A percentile compares a stretch with the other conserved stretches of the same genome.
Evolutionary conservation across 1,140 invertebrate species (phyloP).

Genomic region (Mizuhopecten yessoensis): DNA sequence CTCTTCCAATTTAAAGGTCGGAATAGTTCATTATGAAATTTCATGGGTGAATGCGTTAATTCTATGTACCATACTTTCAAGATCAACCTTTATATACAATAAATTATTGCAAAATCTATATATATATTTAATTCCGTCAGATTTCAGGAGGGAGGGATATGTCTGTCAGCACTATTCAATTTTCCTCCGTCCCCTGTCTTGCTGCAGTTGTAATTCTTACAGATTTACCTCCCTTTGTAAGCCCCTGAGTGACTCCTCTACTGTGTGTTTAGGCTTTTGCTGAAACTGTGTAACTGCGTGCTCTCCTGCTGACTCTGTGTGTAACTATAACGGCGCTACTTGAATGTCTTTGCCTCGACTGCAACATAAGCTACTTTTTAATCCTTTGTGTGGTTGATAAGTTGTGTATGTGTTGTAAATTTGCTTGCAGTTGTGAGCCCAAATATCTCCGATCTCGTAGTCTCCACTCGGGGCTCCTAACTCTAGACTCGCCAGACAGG

Average conservation of each 20-base stretch:
- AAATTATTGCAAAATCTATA: too few relatives aligned
- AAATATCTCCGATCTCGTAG: conserved; percentile 65
- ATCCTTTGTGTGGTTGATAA: conserved; percentile 45
- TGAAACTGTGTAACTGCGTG: not conserved
- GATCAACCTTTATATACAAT: too few relatives aligned
- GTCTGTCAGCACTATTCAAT: not conserved
- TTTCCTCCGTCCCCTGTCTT: not conserved
- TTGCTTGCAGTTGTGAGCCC: conserved; percentile 54
- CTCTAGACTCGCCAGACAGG: conserved; percentile 56
- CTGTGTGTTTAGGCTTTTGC: not conserved
- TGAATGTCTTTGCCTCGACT: too few relatives aligned
- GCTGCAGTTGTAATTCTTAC: not conserved
- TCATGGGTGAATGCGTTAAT: too few relatives aligned
- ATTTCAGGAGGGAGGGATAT: not conserved
- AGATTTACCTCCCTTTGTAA: conserved; percentile 1
- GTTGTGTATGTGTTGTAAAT: conserved; percentile 51
- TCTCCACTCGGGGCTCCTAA: conserved; percentile 58
- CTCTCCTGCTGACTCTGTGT: not conserved
- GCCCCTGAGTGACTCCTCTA: not conserved
- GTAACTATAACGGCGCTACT: conserved; percentile 1
- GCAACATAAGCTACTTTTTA: not conserved
- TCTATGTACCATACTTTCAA: too few relatives aligned
- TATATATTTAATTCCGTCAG: too few relatives aligned
- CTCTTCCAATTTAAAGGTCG: too few relatives aligned
- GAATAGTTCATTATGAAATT: too few relatives aligned